Conservation (phyloP, 2,113 vertebrate species). For the Centropristis striata region DNA sequence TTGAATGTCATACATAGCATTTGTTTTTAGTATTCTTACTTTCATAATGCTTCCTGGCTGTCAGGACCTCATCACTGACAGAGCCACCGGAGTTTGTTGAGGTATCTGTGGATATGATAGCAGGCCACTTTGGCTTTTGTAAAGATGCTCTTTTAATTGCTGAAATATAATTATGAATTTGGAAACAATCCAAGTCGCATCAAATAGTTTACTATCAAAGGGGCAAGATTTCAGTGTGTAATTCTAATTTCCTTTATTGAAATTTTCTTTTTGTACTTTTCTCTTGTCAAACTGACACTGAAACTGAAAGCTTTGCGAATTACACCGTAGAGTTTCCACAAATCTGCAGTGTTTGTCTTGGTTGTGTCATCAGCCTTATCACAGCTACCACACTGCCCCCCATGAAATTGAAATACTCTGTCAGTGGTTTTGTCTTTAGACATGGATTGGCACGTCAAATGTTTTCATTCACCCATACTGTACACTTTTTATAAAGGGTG, state of each 20-base stretch:
- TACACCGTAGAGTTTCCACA: constrained; percentile 46
- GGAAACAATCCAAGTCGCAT: constrained; percentile 72
- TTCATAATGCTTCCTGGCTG: neutral
- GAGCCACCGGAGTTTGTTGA: constrained; percentile 10
- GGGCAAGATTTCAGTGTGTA: constrained; percentile 54
- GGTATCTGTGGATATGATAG: constrained; percentile 24
- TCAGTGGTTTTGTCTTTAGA: constrained; percentile 60
- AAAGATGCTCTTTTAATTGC: constrained; percentile 50
- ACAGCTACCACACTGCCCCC: constrained; percentile 59
- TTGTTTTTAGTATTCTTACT: neutral
- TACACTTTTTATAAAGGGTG: constrained; percentile 19
- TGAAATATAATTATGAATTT: constrained; percentile 69
- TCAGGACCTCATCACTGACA: constrained; percentile 8
- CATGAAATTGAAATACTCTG: constrained; percentile 72
- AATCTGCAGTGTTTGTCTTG: constrained; percentile 60
- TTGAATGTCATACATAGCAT: neutral
- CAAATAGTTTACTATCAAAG: constrained; percentile 65
- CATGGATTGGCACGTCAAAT: constrained; percentile 45
- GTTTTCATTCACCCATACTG: constrained; percentile 12
- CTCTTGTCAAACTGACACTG: constrained; percentile 35
- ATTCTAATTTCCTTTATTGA: constrained; percentile 69
- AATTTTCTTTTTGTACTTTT: constrained; percentile 49
- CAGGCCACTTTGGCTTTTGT: constrained; percentile 29
- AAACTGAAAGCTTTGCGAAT: constrained; percentile 51
- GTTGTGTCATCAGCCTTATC: constrained; percentile 76